Conservation (phyloP, 2,113 vertebrate genomes). For the Nibea coibor region DNA sequence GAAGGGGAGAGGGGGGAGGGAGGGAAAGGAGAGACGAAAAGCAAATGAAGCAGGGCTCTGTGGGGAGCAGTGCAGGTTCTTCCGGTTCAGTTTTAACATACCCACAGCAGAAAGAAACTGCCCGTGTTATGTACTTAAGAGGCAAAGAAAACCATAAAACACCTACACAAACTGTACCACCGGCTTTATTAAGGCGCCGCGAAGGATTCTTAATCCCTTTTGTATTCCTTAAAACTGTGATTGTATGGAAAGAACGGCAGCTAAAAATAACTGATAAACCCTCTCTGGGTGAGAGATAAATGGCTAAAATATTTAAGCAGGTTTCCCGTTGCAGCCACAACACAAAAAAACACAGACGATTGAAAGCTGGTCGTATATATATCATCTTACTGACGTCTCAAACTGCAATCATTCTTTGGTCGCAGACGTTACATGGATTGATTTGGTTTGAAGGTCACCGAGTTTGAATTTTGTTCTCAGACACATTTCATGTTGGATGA, state of each 20-base stretch:
- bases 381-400: background rate
- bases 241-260: constrained; percentile 33
- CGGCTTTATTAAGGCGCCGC: constrained; percentile 26
- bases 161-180: constrained; percentile 37
- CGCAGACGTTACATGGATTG: background rate
- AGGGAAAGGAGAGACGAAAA: constrained; percentile 51
- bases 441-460: constrained; percentile 8
- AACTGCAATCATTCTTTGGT: background rate
- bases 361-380: constrained; percentile 4
- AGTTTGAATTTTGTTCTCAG: constrained; percentile 23
- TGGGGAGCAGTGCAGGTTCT: constrained; percentile 81
- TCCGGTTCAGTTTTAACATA: constrained; percentile 83
- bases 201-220: constrained; percentile 28
- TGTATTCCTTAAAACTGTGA: constrained; percentile 35
- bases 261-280: constrained; percentile 31
- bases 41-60: constrained; percentile 63
- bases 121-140: constrained; percentile 56
- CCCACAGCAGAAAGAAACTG: constrained; percentile 65
- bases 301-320: constrained; percentile 22
- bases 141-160: constrained; percentile 21
- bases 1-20: background rate
- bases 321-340: constrained; percentile 11
- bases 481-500: constrained; percentile 17
- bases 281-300: constrained; percentile 21
- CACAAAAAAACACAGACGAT: constrained; percentile 6